Conservation (phyloP, 2,113 vertebrate species). For the Vanacampus margaritifer region DNA sequence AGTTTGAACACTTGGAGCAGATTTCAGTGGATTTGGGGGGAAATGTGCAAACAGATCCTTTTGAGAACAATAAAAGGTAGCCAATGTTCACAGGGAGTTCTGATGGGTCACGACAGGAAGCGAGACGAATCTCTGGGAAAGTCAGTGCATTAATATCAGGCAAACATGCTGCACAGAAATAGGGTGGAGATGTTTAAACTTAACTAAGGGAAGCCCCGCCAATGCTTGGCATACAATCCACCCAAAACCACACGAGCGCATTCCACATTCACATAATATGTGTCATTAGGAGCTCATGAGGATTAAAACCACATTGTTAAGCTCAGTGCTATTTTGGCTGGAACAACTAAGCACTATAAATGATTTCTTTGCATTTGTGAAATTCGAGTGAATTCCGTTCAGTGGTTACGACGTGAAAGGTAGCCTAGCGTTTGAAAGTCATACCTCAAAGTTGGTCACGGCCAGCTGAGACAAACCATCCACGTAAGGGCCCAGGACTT, state of each 20-base stretch:
- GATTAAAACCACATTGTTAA: conserved; percentile 8
- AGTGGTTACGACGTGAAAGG: conserved; percentile 3
- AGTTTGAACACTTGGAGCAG: not conserved
- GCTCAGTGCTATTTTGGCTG: not conserved
- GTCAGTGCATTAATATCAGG: conserved; percentile 36
- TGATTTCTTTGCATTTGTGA: conserved; percentile 7
- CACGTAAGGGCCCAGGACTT: conserved; percentile 94
- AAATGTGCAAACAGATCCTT: conserved; percentile 11
- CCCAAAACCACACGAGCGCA: conserved; percentile 38
- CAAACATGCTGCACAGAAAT: conserved; percentile 39
- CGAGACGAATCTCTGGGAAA: conserved; percentile 26
- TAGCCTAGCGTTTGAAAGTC: conserved; percentile 36
- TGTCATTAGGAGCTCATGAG: conserved; percentile 30
- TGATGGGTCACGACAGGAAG: conserved; percentile 25
- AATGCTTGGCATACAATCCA: conserved; percentile 41
- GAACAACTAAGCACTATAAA: conserved; percentile 7
- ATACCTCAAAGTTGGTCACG: conserved; percentile 92
- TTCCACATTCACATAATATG: conserved; percentile 32
- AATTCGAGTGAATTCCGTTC: conserved; percentile 6
- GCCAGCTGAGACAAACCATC: conserved; percentile 96
- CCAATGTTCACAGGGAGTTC: conserved; percentile 24
- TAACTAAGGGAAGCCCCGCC: conserved; percentile 57
- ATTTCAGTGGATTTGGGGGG: not conserved
- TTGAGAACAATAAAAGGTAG: conserved; percentile 5
- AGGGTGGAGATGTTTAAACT: conserved; percentile 59